These are phyloP conservation scores for Chalcis sispes DNA, from an alignment of 2,888 invertebrate genomes.

Conservation along the genomic window DNA sequence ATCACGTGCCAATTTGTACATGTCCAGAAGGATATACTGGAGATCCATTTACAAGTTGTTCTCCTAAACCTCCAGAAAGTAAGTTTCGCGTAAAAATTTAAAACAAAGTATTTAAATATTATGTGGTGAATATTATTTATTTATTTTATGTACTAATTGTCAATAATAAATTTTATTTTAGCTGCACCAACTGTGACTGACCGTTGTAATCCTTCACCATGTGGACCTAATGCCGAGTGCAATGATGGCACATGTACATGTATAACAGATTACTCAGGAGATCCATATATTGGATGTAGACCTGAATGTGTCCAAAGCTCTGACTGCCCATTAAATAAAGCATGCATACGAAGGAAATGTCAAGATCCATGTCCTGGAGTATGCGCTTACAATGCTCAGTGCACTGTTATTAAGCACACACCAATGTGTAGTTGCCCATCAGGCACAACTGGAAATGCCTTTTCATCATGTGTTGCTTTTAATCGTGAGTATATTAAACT, in stretches of 20 bases:
- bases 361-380: conserved; percentile 78
- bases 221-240: conserved; percentile 84
- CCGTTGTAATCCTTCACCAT: conserved; percentile 86
- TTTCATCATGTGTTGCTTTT: conserved; percentile 75
- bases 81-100: not conserved
- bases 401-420: conserved; percentile 82
- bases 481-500: conserved; percentile 30
- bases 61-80: conserved; percentile 35
- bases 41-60: conserved; percentile 62
- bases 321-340: conserved; percentile 78
- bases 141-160: too few relatives aligned
- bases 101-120: not conserved
- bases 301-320: conserved; percentile 78
- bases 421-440: conserved; percentile 81
- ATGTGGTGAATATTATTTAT: not conserved
- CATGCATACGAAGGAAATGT: conserved; percentile 80
- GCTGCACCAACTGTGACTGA: conserved; percentile 70
- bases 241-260: conserved; percentile 77
- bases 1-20: conserved; percentile 75
- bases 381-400: conserved; percentile 80
- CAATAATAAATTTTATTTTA: conserved; percentile 22
- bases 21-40: conserved; percentile 71
- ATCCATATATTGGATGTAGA: conserved; percentile 82
- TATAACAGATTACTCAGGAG: conserved; percentile 77
- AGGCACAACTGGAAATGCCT: conserved; percentile 83